Evolutionary conservation across 2,888 invertebrate species (phyloP).

Genomic region (Eustalomyia histrio): DNA sequence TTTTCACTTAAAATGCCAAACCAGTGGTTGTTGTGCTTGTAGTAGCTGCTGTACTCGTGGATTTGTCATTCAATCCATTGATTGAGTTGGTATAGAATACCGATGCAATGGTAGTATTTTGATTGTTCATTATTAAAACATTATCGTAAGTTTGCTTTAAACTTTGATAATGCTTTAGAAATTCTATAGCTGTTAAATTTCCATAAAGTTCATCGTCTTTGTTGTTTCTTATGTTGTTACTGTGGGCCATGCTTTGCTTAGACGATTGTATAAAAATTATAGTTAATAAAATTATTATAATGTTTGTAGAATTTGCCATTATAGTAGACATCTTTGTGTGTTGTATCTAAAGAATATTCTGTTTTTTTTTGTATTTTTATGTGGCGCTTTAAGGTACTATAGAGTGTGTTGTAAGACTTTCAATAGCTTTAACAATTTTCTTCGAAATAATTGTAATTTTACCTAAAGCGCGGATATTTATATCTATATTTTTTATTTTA

Average conservation of each 20-base stretch:
- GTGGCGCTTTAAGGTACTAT: constrained; percentile 21
- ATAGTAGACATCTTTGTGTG: constrained; percentile 55
- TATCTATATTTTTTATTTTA: constrained; percentile 53
- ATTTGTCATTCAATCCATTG: constrained; percentile 13
- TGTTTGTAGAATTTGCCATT: constrained; percentile 55
- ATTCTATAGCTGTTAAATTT: constrained; percentile 54
- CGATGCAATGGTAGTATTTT: constrained; percentile 47
- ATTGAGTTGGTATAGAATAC: constrained; percentile 46
- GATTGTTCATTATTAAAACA: constrained; percentile 65
- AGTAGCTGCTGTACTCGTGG: neutral
- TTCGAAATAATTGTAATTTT: constrained; percentile 60
- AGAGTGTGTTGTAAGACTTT: constrained; percentile 27
- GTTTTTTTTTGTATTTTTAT: neutral
- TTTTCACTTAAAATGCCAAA: constrained; percentile 15
- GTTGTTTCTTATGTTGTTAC: neutral
- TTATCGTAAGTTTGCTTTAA: constrained; percentile 66
- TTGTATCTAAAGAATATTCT: neutral
- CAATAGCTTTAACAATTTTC: constrained; percentile 51
- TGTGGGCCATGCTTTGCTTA: constrained; percentile 15
- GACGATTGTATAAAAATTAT: constrained; percentile 43
- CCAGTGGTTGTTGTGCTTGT: neutral
- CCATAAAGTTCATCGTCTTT: constrained; percentile 40
- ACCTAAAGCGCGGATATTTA: constrained; percentile 61
- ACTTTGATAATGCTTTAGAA: constrained; percentile 66
- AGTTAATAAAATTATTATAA: constrained; percentile 61